Percentiles rank a stretch among this genome's conserved stretches.
These are phyloP conservation scores for Coenobita brevimanus DNA, from an alignment of 1,140 invertebrate species.

Conservation along the genomic window DNA sequence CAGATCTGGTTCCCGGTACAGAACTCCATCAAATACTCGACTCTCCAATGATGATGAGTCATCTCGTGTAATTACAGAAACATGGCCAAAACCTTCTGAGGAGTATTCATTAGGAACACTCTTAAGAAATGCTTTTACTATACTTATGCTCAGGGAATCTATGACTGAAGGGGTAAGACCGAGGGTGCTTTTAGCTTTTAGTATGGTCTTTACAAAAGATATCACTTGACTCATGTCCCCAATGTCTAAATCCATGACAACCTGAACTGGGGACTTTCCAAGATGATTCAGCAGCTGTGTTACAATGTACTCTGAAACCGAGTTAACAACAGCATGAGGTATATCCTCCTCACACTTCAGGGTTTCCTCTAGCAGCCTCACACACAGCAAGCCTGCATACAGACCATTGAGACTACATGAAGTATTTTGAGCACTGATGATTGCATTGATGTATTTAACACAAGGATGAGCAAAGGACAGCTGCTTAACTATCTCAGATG, in stretches of 20 bases:
- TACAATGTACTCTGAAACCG: slow-evolving; percentile 41
- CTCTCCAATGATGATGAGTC: neutral
- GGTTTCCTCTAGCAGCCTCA: slow-evolving; percentile 48
- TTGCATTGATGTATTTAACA: slow-evolving; percentile 54
- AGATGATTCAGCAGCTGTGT: slow-evolving; percentile 26
- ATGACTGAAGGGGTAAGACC: slow-evolving; percentile 10
- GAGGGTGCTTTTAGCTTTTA: slow-evolving; percentile 34
- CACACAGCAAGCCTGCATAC: slow-evolving; percentile 51
- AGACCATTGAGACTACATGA: slow-evolving; percentile 56
- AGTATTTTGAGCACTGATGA: slow-evolving; percentile 55
- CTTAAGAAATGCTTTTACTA: slow-evolving; percentile 52
- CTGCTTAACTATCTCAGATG: slow-evolving; percentile 42
- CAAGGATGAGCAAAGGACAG: slow-evolving; percentile 45
- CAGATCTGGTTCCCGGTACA: slow-evolving; percentile 47
- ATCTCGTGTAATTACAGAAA: slow-evolving; percentile 21
- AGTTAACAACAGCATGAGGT: slow-evolving; percentile 11
- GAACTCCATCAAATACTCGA: slow-evolving; percentile 41
- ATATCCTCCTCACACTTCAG: slow-evolving; percentile 42
- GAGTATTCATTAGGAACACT: slow-evolving; percentile 50
- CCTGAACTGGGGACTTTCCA: slow-evolving; percentile 30
- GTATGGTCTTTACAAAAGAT: slow-evolving; percentile 54
- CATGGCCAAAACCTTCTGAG: slow-evolving; percentile 44
- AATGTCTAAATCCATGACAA: slow-evolving; percentile 52
- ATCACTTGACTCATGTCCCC: slow-evolving; percentile 53
- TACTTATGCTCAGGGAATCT: slow-evolving; percentile 29